A percentile compares a stretch with the other conserved stretches of the same genome.
phyloP scores from a whole-genome alignment of 2,113 vertebrate species.

The Panthera uncia region DNA sequence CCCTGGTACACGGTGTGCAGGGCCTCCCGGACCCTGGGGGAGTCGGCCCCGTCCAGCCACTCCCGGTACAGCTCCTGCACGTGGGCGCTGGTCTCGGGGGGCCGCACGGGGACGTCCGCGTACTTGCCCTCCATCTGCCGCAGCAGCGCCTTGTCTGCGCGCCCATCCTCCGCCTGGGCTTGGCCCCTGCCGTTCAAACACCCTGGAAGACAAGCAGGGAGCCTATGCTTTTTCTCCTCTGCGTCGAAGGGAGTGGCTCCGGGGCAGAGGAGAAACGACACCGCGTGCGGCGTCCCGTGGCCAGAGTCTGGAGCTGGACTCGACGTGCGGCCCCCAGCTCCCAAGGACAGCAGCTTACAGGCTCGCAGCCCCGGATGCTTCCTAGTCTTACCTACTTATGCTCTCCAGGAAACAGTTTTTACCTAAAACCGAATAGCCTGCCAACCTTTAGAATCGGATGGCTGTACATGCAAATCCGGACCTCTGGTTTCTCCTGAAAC shows the following conservation, averaged over 20 bases:
- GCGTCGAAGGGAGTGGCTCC: not conserved
- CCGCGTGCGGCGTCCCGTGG: rapidly evolving
- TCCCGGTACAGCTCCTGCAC: slow-evolving; percentile 92
- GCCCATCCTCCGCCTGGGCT: slow-evolving; percentile 84
- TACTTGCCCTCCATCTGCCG: slow-evolving; percentile 94
- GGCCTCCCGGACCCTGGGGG: slow-evolving; percentile 83
- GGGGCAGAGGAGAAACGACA: not conserved
- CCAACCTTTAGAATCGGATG: not conserved
- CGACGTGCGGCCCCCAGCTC: not conserved
- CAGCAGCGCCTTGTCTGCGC: slow-evolving; percentile 88
- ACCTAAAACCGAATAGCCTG: not conserved
- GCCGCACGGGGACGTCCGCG: slow-evolving; percentile 86
- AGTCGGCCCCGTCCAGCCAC: slow-evolving; percentile 93
- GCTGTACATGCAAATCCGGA: not conserved
- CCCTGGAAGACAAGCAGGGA: slow-evolving; percentile 82
- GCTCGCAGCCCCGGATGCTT: not conserved
- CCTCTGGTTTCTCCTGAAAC: not conserved
- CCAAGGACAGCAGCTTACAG: not conserved
- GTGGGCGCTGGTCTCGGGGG: slow-evolving; percentile 86
- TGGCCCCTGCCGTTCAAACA: slow-evolving; percentile 94
- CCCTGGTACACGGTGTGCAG: slow-evolving; percentile 89
- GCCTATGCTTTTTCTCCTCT: not conserved
- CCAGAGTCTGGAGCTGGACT: not conserved
- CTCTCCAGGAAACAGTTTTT: not conserved
- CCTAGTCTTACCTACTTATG: not conserved